These are phyloP conservation scores for Drosophila differens DNA, from an alignment of 2,888 invertebrate species.

Conservation along the genomic window DNA sequence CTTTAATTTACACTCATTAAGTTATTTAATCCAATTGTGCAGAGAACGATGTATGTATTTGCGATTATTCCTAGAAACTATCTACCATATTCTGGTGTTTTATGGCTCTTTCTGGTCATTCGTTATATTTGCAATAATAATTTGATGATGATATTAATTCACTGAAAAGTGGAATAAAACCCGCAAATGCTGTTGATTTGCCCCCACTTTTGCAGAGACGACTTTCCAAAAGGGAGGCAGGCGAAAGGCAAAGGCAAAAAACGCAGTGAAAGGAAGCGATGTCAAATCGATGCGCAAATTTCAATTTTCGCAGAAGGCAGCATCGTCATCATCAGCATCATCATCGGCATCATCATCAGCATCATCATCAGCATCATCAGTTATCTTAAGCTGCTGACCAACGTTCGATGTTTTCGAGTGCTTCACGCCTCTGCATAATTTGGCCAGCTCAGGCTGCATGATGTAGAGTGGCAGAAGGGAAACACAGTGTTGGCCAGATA, in stretches of 20 bases:
- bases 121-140: constrained; percentile 77
- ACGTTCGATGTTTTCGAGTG: constrained; percentile 59
- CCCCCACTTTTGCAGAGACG: constrained; percentile 59
- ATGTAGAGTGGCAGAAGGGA: background rate
- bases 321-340: constrained; percentile 17
- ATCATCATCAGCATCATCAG: constrained; percentile 35
- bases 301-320: constrained; percentile 46
- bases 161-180: constrained; percentile 19
- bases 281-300: constrained; percentile 67
- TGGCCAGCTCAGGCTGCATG: constrained; percentile 60
- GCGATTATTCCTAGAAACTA: background rate
- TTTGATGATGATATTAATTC: constrained; percentile 62
- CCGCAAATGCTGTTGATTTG: constrained; percentile 52
- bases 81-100: background rate
- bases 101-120: constrained; percentile 34
- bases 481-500: background rate
- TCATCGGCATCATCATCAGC: constrained; percentile 22
- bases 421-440: constrained; percentile 75
- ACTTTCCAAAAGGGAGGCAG: constrained; percentile 50
- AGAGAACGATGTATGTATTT: background rate
- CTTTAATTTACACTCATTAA: background rate
- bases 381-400: constrained; percentile 68
- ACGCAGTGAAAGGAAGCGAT: constrained; percentile 29
- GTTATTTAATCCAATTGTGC: background rate
- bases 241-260: constrained; percentile 3